These are phyloP conservation scores for Sebastes fasciatus DNA, from an alignment of 2,113 vertebrate species.

Conservation along the genomic window DNA sequence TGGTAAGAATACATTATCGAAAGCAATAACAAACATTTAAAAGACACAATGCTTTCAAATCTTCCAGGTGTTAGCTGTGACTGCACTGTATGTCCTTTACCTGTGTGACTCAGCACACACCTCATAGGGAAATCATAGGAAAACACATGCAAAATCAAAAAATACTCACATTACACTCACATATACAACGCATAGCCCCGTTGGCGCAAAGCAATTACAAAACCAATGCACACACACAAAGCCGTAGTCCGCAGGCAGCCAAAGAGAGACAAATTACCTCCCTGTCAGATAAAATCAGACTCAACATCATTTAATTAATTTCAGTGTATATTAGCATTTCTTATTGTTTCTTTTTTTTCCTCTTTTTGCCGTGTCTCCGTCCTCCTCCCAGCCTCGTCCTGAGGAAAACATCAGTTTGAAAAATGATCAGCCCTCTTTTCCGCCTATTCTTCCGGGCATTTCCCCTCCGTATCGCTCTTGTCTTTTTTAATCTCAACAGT, in stretches of 20 bases:
- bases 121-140: conserved; percentile 24
- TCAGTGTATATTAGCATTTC: conserved; percentile 80
- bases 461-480: conserved; percentile 1
- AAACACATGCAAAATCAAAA: conserved; percentile 38
- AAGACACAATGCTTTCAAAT: conserved; percentile 1
- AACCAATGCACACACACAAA: conserved; percentile 42
- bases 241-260: conserved; percentile 58
- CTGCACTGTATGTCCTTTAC: conserved; percentile 18
- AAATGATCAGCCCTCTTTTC: conserved; percentile 50
- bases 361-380: conserved; percentile 44
- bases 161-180: conserved; percentile 51
- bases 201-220: conserved; percentile 80
- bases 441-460: conserved; percentile 23
- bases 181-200: conserved; percentile 45
- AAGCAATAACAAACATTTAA: background rate
- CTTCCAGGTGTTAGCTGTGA: background rate
- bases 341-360: conserved; percentile 61
- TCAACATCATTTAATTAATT: conserved; percentile 93
- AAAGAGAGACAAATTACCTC: conserved; percentile 89
- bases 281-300: conserved; percentile 92
- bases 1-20: background rate
- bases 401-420: conserved; percentile 60
- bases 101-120: conserved; percentile 25
- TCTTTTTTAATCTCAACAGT: conserved; percentile 24
- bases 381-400: conserved; percentile 48